These are phyloP conservation scores for Chelonia mydas DNA, from an alignment of 2,797 vertebrate species.

Conservation along the genomic window DNA sequence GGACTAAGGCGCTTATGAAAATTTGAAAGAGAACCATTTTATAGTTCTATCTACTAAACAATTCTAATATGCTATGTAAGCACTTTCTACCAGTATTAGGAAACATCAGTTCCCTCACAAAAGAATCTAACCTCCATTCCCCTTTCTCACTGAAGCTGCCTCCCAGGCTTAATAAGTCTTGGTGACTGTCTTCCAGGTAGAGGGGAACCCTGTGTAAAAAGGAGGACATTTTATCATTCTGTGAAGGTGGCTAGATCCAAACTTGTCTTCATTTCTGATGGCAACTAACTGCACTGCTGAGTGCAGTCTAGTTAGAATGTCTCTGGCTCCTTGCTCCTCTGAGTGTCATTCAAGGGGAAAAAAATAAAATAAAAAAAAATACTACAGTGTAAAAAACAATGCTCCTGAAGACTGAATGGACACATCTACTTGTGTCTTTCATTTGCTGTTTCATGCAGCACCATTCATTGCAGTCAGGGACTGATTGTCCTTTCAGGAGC, in stretches of 20 bases:
- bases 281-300: fast-evolving
- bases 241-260: background rate
- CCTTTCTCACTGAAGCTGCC: background rate
- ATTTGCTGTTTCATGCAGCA: background rate
- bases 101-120: constrained; percentile 4
- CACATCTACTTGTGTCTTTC: background rate
- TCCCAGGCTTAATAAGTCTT: background rate
- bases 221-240: background rate
- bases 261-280: constrained; percentile 8
- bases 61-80: background rate
- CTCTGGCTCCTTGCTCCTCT: background rate
- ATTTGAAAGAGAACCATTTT: background rate
- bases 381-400: background rate
- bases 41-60: background rate
- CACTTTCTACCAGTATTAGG: background rate
- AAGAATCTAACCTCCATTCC: background rate
- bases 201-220: background rate
- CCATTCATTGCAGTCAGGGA: background rate
- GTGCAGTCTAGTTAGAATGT: fast-evolving
- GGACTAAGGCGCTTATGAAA: background rate
- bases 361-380: fast-evolving
- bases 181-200: background rate
- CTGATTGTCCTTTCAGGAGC: background rate
- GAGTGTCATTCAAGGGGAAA: background rate
- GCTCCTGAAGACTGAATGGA: background rate